phyloP scores from a whole-genome alignment of 1,140 invertebrate species.

The Dendroctonus valens region DNA sequence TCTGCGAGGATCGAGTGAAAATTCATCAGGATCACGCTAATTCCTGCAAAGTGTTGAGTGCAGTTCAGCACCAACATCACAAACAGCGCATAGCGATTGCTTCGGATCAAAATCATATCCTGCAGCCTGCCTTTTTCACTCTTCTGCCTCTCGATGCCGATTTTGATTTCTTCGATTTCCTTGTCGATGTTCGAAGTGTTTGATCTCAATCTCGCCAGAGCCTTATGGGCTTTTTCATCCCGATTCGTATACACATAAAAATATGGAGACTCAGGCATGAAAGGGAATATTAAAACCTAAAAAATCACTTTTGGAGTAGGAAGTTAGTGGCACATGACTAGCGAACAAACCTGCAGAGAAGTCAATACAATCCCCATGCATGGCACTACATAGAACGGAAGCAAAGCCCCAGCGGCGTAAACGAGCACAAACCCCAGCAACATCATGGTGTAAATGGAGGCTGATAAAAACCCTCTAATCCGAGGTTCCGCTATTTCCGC shows the following conservation, averaged over 20 bases:
- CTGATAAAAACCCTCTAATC: constrained; percentile 42
- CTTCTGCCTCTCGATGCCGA: constrained; percentile 40
- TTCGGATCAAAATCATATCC: constrained; percentile 39
- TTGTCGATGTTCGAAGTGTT: constrained; percentile 47
- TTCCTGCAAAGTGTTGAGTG: constrained; percentile 54
- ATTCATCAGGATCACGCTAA: constrained; percentile 59
- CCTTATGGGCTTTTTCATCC: constrained; percentile 51
- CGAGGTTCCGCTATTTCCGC: constrained; percentile 46
- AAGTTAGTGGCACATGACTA: neutral
- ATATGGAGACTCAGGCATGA: constrained; percentile 41
- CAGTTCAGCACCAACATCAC: constrained; percentile 53
- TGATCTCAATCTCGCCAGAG: constrained; percentile 56
- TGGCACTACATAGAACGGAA: constrained; percentile 35
- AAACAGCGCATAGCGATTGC: constrained; percentile 40
- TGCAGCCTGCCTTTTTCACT: constrained; percentile 36
- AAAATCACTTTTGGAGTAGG: neutral
- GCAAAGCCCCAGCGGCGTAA: constrained; percentile 39
- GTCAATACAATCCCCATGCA: constrained; percentile 39
- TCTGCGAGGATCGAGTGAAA: constrained; percentile 52
- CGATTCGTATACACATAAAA: constrained; percentile 39
- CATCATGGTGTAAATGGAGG: constrained; percentile 44
- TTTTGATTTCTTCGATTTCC: constrained; percentile 51
- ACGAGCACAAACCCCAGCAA: constrained; percentile 42
- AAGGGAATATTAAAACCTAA: constrained; percentile 33
- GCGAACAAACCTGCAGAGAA: constrained; percentile 3